Evolutionary conservation across 2,797 vertebrate species (phyloP).

Genomic region (Argya squamiceps): DNA sequence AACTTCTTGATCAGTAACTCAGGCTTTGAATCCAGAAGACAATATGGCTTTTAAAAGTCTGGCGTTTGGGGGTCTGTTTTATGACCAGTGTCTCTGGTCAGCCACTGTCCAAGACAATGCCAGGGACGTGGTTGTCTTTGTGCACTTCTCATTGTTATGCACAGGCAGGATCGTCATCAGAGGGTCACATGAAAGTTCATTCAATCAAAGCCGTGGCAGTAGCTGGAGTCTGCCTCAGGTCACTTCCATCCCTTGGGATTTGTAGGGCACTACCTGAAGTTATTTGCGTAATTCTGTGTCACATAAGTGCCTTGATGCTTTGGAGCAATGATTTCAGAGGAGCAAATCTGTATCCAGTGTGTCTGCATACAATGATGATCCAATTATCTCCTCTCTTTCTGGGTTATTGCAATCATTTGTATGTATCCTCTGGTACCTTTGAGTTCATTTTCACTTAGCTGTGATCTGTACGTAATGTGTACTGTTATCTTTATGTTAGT

Average conservation of each 20-base stretch:
- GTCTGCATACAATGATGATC: not conserved
- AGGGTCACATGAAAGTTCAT: slow-evolving; percentile 73
- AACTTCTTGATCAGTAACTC: not conserved
- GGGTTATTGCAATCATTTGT: not conserved
- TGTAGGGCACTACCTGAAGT: slow-evolving; percentile 56
- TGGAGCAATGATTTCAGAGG: slow-evolving; percentile 22
- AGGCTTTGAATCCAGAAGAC: not conserved
- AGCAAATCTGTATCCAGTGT: not conserved
- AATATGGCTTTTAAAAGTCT: not conserved
- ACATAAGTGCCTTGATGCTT: slow-evolving; percentile 10
- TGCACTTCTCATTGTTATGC: slow-evolving; percentile 70
- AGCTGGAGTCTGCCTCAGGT: slow-evolving; percentile 57
- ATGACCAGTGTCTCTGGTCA: not conserved
- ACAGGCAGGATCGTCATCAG: slow-evolving; percentile 33
- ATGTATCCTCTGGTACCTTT: not conserved
- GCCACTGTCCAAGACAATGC: slow-evolving; percentile 14
- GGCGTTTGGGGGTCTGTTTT: not conserved
- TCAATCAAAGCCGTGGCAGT: slow-evolving; percentile 72
- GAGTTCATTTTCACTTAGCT: not conserved
- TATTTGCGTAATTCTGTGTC: slow-evolving; percentile 68
- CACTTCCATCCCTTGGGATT: slow-evolving; percentile 67
- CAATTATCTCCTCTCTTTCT: not conserved
- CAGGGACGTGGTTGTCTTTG: slow-evolving; percentile 40
- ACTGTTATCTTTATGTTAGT: not conserved
- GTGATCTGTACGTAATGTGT: not conserved